These are phyloP conservation scores for Neotragus pygmaeus DNA, from an alignment of 2,113 vertebrate genomes.

Conservation along the genomic window DNA sequence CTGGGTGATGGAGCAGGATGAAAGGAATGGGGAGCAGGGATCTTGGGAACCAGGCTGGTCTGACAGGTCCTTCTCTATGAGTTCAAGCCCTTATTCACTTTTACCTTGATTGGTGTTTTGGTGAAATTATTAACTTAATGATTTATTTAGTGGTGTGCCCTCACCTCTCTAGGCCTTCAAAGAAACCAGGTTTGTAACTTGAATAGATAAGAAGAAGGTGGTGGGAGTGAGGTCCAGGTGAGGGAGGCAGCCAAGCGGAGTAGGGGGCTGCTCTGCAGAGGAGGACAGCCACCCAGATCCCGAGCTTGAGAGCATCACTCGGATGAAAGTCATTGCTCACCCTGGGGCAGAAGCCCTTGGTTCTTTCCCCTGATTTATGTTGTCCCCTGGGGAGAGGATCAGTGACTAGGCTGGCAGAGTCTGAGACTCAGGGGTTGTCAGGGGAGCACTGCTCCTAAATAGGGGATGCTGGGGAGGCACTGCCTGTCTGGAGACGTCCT, in stretches of 20 bases:
- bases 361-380: neutral
- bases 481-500: neutral
- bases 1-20: neutral
- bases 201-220: neutral
- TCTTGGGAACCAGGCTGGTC: fast-evolving
- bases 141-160: neutral
- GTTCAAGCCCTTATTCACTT: neutral
- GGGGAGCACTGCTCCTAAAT: neutral
- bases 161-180: neutral
- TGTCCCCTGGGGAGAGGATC: neutral
- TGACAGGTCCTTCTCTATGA: neutral
- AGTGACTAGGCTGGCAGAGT: neutral
- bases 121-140: neutral
- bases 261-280: neutral
- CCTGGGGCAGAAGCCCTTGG: too few relatives aligned
- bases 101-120: neutral
- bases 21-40: neutral
- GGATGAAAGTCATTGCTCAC: neutral
- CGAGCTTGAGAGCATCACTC: fast-evolving
- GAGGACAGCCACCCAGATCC: fast-evolving
- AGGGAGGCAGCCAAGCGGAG: fast-evolving
- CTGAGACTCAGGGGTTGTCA: neutral
- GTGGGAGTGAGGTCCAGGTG: neutral
- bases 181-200: neutral
- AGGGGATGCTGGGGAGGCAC: neutral